Percentiles rank a stretch among this genome's conserved stretches.
Conservation (phyloP, 2,113 vertebrate genomes). For the Tetrax tetrax region DNA sequence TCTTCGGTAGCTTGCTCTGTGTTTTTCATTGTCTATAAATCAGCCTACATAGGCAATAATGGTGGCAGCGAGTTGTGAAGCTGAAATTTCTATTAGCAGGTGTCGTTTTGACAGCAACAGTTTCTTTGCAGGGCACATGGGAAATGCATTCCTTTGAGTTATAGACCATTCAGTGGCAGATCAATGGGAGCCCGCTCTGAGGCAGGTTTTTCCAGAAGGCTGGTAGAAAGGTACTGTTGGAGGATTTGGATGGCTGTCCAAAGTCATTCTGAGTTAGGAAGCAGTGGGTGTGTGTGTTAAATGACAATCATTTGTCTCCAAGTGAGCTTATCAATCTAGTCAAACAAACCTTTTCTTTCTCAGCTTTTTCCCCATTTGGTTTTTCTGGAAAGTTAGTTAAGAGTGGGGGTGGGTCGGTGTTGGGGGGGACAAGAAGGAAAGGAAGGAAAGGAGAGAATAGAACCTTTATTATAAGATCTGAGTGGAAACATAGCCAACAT, state of each 20-base stretch:
- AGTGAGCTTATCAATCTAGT: not conserved
- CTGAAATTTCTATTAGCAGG: not conserved
- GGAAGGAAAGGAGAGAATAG: not conserved
- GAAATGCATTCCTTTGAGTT: not conserved
- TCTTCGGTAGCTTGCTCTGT: not conserved
- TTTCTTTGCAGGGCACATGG: not conserved
- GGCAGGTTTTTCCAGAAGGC: not conserved
- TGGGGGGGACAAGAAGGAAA: not conserved
- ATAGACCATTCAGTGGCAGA: not conserved
- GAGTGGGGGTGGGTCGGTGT: fast-evolving
- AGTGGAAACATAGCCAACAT: not conserved
- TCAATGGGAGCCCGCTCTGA: not conserved
- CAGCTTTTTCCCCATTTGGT: not conserved
- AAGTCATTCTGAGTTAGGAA: not conserved
- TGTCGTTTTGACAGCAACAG: not conserved
- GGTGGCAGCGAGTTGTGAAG: not conserved
- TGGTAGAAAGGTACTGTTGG: not conserved
- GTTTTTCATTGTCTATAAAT: not conserved
- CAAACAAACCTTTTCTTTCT: not conserved
- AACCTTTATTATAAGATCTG: not conserved
- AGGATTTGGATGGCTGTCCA: not conserved
- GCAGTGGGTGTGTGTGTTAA: not conserved
- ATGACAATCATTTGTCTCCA: not conserved
- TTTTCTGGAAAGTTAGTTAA: not conserved
- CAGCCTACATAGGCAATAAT: not conserved